Conservation (phyloP, 2,113 vertebrate genomes). For the Daphoenositta chrysoptera region DNA sequence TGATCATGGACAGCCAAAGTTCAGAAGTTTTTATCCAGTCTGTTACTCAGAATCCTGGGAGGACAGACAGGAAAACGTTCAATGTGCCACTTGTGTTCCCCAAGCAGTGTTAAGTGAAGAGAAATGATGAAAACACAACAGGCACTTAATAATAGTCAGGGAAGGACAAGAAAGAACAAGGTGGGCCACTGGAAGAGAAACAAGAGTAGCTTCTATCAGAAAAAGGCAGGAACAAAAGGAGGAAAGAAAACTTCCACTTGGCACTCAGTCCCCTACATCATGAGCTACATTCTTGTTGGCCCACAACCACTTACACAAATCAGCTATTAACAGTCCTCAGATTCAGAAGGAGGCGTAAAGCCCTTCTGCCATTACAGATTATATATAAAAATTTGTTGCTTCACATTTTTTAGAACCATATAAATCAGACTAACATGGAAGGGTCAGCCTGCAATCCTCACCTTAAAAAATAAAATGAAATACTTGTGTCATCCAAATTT, state of each 20-base stretch:
- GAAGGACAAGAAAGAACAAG: background rate
- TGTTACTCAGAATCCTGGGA: background rate
- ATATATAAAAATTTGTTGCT: background rate
- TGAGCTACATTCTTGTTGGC: background rate
- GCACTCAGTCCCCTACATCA: background rate
- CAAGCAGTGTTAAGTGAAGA: background rate
- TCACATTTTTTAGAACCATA: background rate
- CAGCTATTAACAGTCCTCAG: background rate
- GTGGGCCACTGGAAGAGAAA: background rate
- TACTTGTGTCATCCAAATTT: background rate
- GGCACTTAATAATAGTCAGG: background rate
- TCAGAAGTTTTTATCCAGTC: background rate
- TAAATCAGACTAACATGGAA: background rate
- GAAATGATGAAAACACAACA: background rate
- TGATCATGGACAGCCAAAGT: fast-evolving
- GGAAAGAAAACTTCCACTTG: background rate
- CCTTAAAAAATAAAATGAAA: background rate
- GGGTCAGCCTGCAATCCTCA: background rate
- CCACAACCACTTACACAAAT: background rate
- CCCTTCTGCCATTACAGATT: background rate
- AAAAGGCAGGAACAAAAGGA: background rate
- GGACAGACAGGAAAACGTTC: background rate
- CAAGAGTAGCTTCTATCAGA: background rate
- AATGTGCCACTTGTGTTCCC: background rate
- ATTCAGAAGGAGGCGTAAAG: fast-evolving